phyloP scores from a whole-genome alignment of 2,113 vertebrate genomes.

The Crotalus viridis region DNA sequence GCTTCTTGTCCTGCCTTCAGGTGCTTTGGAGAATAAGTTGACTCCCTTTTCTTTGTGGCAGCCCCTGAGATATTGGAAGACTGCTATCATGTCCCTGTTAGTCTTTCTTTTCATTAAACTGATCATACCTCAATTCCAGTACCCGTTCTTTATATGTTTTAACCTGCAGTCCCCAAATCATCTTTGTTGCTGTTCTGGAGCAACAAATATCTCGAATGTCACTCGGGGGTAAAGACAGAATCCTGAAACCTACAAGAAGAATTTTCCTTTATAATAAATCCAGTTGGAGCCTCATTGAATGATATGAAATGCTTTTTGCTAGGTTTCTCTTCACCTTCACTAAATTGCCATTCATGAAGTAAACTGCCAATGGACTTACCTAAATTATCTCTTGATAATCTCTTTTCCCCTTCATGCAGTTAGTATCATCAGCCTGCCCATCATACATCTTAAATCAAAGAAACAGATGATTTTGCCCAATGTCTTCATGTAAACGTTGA shows the following conservation, averaged over 20 bases:
- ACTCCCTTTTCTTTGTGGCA: not conserved
- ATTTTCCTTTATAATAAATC: not conserved
- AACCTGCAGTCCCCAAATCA: not conserved
- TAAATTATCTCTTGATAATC: not conserved
- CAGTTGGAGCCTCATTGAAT: not conserved
- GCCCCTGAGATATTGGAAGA: not conserved
- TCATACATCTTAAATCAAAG: not conserved
- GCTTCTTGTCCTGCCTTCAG: not conserved
- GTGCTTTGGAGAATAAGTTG: not conserved
- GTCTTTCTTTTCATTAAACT: not conserved
- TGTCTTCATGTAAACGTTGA: not conserved
- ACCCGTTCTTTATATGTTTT: not conserved
- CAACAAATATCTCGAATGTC: not conserved
- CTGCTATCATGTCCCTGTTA: not conserved
- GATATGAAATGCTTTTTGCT: not conserved
- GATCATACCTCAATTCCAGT: not conserved
- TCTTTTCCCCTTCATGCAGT: not conserved
- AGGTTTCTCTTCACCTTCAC: not conserved
- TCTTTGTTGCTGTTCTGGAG: not conserved
- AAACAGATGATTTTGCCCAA: not conserved
- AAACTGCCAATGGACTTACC: not conserved
- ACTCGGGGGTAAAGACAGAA: not conserved
- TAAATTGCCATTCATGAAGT: not conserved
- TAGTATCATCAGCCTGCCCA: not conserved
- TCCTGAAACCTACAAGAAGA: not conserved